Evolutionary conservation across 1,140 invertebrate species (phyloP), one percentile per base, ranked within the genome.

Genomic region (Drosophila quadrilineata): DNA sequence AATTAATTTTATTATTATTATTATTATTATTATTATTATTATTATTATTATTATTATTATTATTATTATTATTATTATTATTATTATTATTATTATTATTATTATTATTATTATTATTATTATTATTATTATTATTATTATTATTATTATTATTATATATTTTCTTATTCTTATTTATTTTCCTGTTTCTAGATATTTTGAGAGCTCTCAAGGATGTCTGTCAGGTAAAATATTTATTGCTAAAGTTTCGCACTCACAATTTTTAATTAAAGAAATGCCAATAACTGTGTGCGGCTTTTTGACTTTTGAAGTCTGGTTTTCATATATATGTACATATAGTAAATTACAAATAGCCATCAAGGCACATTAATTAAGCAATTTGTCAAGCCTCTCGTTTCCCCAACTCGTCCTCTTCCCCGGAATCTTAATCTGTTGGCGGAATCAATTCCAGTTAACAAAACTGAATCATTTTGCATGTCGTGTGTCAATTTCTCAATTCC

Each of bases 361-460:
- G 41, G 68, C 45, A 71, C 52, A 75, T 85, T 84, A 84, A 79
- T 84, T 84, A 86, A 84, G 80, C 75, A 84, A 84, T 84, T 84
- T 84, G 79, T 85, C 79, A 84, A 49, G 68, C 65, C 41, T 60
- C 77, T 53, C 49, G 65, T 49, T 40, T 26, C 36, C 21, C n/a
- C n/a, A n/a, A n/a, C n/a, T n/a, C n/a, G n/a, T n/a, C n/a, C n/a
- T n/a, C n/a, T n/a, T n/a, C n/a, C n/a, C n/a, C n/a, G n/a, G n/a
- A n/a, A n/a, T n/a, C n/a, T n/a, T n/a, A 12, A 26, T 41, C 5
- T 0, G 6, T n/a, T 16, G 40, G 60, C 59, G 69, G 31, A 66
- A 58, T 52, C 66, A 53, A 59, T 59, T 35, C 26, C 49, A 28
- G 21, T 17, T 35, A 35, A 28, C 24, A 3, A n/a, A 19, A 45